Evolutionary conservation across 2,113 vertebrate genomes (phyloP).

Genomic region (Sinocyclocheilus anshuiensis): DNA sequence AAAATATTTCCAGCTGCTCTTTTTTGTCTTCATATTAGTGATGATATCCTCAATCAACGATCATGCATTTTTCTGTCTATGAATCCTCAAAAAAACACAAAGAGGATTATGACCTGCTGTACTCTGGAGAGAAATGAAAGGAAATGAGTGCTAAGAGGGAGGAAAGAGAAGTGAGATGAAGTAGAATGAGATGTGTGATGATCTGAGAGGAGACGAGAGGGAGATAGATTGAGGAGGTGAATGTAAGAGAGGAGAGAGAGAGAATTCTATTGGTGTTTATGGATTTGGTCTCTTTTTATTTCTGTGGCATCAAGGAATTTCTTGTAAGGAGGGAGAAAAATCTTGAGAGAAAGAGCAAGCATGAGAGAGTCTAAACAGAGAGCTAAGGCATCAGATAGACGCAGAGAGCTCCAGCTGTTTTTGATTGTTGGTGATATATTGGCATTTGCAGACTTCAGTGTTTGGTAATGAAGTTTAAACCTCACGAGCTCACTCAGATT

Average conservation of each 20-base stretch:
- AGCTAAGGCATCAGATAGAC: background rate
- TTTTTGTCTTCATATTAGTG: background rate
- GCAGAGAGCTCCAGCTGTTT: background rate
- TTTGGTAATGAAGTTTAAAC: slow-evolving; percentile 42
- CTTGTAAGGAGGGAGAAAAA: background rate
- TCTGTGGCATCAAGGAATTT: slow-evolving; percentile 5
- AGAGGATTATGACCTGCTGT: slow-evolving; percentile 25
- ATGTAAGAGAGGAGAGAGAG: background rate
- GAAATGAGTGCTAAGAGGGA: background rate
- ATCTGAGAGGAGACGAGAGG: slow-evolving; percentile 4
- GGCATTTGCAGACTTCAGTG: background rate
- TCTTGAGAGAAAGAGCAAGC: background rate
- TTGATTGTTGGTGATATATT: slow-evolving; percentile 24
- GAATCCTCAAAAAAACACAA: slow-evolving; percentile 3
- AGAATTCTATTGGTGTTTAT: slow-evolving; percentile 6
- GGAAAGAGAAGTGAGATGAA: background rate
- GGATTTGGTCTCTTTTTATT: slow-evolving; percentile 28
- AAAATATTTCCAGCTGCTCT: background rate
- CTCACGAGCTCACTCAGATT: background rate
- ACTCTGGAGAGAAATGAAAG: slow-evolving; percentile 7
- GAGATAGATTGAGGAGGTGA: background rate
- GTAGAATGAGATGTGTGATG: slow-evolving; percentile 27
- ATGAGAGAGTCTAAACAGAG: background rate
- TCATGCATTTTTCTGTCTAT: background rate
- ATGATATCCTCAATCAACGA: background rate